Evolutionary conservation across 2,113 vertebrate genomes (phyloP), one percentile per base, ranked within the genome.

Genomic region (Triplophysa siluroides): DNA sequence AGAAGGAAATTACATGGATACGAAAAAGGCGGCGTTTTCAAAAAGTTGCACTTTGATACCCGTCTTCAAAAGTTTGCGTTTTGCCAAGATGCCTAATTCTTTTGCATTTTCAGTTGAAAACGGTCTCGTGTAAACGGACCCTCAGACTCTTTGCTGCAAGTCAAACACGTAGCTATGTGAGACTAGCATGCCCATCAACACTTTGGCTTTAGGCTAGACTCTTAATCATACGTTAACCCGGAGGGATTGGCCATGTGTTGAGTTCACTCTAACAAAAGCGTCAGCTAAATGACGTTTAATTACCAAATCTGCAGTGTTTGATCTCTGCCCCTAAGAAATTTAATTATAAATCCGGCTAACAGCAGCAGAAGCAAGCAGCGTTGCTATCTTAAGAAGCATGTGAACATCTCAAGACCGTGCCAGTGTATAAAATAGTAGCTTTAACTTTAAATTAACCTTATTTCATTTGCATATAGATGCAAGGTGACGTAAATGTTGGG

Each of bases 251-350:
- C 45, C 4, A 11, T 21, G 19, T 50, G 33, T 77, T 54, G 62
- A 65, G 75, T 14, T 24, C 3, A 16, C 58, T 54, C 8, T 21
- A 65, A 77, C 75, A 77, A 66, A 65, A 77, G 45, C 43, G 29
- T 63, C 62, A 38, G 75, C 62, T 65, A 77, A 77, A 77, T 77
- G 60, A 65, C 26, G 38, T 19, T 29, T 65, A 77, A 77, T 77
- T 65, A 77, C 60, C 62, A 65, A 77, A 77, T 77, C 74, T 77
- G 18, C 74, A 64, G 24, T 50, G 29, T 65, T 65, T 77, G 74
- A 77, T 77, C 74, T 77, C 47, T 77, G 19, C 74, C 74, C 47
- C 19, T 65, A 43, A 77, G 62, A 77, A 64, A 77, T 77, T 77
- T 24, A 77, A 65, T 77, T 64, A 65, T 52, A 11, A 77, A 66